Conservation (phyloP, 2,797 vertebrate genomes). For the Coreius guichenoti region DNA sequence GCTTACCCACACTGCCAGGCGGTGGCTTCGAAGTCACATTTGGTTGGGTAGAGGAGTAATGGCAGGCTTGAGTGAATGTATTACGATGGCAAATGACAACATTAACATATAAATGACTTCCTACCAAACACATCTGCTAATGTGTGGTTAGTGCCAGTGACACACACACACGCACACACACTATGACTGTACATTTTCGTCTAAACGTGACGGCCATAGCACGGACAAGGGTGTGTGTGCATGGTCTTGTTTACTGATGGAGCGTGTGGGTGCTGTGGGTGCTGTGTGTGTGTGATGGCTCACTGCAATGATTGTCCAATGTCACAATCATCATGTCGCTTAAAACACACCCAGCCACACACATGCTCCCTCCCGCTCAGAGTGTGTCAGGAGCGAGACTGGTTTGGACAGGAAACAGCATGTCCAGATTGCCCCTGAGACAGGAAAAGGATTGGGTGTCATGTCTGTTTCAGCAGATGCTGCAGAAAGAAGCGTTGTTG, state of each 20-base stretch:
- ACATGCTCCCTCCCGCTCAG: constrained; percentile 43
- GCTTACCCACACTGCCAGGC: constrained; percentile 59
- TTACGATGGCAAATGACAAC: constrained; percentile 83
- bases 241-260: constrained; percentile 23
- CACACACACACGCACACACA: constrained; percentile 42
- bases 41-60: constrained; percentile 73
- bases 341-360: constrained; percentile 68
- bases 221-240: constrained; percentile 37
- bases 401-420: constrained; percentile 61
- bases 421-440: constrained; percentile 58
- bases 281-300: constrained; percentile 30
- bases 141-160: constrained; percentile 63
- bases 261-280: constrained; percentile 38
- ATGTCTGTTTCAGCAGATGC: constrained; percentile 32
- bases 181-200: constrained; percentile 37
- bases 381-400: constrained; percentile 47
- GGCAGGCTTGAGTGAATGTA: constrained; percentile 71
- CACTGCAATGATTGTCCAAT: constrained; percentile 43
- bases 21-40: constrained; percentile 68
- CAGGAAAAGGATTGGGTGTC: constrained; percentile 53
- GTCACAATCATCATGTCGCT: constrained; percentile 68
- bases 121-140: constrained; percentile 82
- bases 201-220: constrained; percentile 37
- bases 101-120: constrained; percentile 88
- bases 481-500: constrained; percentile 5